Percentiles rank a stretch among this genome's conserved stretches.
Evolutionary conservation across 1,140 invertebrate species (phyloP).

Genomic region (Drosophila kikkawai): DNA sequence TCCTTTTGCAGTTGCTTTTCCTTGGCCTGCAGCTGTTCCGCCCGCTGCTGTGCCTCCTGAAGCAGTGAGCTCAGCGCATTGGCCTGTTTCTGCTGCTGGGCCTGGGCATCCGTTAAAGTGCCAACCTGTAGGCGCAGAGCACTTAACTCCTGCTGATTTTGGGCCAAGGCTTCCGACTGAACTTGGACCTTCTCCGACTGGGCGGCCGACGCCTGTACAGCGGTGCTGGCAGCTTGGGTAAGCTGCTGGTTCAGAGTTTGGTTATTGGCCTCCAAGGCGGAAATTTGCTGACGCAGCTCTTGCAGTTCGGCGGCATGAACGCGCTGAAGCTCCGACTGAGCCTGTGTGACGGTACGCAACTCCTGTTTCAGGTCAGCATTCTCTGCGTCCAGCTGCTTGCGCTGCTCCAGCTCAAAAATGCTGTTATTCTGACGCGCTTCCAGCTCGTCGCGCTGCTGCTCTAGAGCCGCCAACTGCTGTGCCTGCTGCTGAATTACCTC

Average conservation of each 20-base stretch:
- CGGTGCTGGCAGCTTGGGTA: conserved; percentile 52
- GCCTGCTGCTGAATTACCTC: conserved; percentile 69
- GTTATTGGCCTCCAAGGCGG: conserved; percentile 50
- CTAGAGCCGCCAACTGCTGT: conserved; percentile 61
- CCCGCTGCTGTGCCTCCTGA: conserved; percentile 56
- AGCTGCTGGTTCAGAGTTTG: conserved; percentile 46
- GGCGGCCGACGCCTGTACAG: conserved; percentile 52
- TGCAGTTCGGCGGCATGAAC: conserved; percentile 64
- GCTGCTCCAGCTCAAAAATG: conserved; percentile 78
- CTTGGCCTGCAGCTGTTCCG: conserved; percentile 60
- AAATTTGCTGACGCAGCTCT: conserved; percentile 51
- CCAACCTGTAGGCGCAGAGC: conserved; percentile 50
- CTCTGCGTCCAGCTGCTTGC: conserved; percentile 71
- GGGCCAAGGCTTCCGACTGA: conserved; percentile 51
- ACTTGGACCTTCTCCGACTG: conserved; percentile 65
- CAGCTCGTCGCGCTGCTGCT: conserved; percentile 79
- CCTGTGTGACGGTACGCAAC: conserved; percentile 61
- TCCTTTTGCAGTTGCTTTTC: conserved; percentile 85
- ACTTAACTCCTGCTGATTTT: conserved; percentile 43
- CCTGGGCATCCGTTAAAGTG: conserved; percentile 46
- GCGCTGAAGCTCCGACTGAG: conserved; percentile 54
- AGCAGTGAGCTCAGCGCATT: conserved; percentile 66
- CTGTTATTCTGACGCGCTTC: conserved; percentile 75
- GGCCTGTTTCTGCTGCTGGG: conserved; percentile 52
- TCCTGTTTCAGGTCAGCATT: conserved; percentile 75